A percentile compares a stretch with the other conserved stretches of the same genome.
Conservation (phyloP, 2,888 invertebrate genomes). For the Diarsia rubi region DNA sequence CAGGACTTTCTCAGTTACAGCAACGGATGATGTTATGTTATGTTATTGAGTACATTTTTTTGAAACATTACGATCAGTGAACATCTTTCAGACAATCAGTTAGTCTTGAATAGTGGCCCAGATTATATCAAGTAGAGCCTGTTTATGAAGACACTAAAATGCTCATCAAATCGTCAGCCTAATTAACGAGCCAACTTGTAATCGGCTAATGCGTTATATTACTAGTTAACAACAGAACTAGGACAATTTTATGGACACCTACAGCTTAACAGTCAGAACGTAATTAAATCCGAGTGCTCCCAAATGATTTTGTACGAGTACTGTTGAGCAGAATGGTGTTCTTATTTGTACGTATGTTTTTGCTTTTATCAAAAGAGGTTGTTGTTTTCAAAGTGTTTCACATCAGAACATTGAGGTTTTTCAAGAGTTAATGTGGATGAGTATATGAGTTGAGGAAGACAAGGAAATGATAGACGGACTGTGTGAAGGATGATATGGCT, state of each 20-base stretch:
- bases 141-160: slow-evolving; percentile 6
- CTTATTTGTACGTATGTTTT: neutral
- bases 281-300: slow-evolving; percentile 55
- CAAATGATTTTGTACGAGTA: slow-evolving; percentile 40
- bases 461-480: too few relatives aligned
- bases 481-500: too few relatives aligned
- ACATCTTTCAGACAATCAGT: neutral
- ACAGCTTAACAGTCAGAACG: slow-evolving; percentile 20
- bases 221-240: slow-evolving; percentile 21
- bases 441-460: too few relatives aligned
- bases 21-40: too few relatives aligned
- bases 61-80: neutral
- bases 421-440: neutral
- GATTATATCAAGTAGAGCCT: neutral
- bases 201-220: slow-evolving; percentile 38
- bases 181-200: slow-evolving; percentile 26
- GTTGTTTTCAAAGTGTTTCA: neutral
- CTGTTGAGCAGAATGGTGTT: neutral
- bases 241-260: slow-evolving; percentile 37
- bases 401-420: neutral
- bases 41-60: neutral
- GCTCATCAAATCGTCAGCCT: slow-evolving; percentile 10
- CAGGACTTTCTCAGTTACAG: too few relatives aligned
- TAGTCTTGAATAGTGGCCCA: neutral
- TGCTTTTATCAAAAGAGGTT: neutral